Evolutionary conservation across 1,140 invertebrate species (phyloP).

Genomic region (Coelopa frigida): DNA sequence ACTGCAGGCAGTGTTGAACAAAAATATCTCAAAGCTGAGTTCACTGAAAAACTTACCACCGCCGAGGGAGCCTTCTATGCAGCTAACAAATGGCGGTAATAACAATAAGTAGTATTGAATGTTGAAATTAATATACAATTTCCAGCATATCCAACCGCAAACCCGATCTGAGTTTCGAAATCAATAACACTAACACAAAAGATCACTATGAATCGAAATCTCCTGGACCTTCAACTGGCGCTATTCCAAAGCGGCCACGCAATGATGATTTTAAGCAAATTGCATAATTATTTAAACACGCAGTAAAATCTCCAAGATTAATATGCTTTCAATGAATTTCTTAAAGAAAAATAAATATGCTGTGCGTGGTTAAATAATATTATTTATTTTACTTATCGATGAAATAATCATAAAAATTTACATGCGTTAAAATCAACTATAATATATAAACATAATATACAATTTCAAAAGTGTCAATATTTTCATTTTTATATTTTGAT

Average conservation of each 20-base stretch:
- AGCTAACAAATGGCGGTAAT: conserved; percentile 17
- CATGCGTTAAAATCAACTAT: background rate
- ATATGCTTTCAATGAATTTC: background rate
- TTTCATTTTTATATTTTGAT: conserved; percentile 8
- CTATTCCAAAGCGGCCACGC: conserved; percentile 14
- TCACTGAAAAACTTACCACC: conserved; percentile 9
- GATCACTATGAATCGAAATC: too few species aligned
- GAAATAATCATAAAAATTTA: background rate
- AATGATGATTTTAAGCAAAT: conserved; percentile 5
- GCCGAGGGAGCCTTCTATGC: conserved; percentile 16
- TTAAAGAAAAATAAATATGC: too few species aligned
- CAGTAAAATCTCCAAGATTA: background rate
- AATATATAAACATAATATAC: background rate
- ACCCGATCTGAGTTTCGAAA: too few species aligned
- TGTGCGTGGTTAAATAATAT: too few species aligned
- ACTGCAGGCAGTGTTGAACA: background rate
- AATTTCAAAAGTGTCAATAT: background rate
- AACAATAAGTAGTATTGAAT: conserved; percentile 8
- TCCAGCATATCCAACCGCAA: too few species aligned
- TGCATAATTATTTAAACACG: background rate
- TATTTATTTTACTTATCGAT: too few species aligned
- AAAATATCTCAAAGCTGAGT: conserved; percentile 11
- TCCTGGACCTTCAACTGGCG: conserved; percentile 13
- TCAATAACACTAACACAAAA: too few species aligned
- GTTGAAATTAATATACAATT: too few species aligned